Conservation (phyloP, 1,140 invertebrate genomes). For the Hesperophylax magnus region DNA sequence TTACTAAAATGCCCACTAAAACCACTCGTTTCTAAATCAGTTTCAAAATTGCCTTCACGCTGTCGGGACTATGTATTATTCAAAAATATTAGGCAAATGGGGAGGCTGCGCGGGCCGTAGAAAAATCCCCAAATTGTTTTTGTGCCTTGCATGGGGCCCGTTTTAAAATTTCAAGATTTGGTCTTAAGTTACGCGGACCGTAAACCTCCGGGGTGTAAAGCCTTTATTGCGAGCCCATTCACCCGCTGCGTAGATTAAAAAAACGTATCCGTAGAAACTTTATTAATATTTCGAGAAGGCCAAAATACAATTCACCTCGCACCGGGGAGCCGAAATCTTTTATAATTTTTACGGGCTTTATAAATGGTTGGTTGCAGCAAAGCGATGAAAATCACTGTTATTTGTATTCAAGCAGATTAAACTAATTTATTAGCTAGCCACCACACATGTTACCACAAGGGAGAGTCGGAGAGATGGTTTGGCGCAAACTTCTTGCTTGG, state of each 20-base stretch:
- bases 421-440: too few species aligned
- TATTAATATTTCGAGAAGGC: constrained; percentile 34
- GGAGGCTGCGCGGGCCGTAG: background rate
- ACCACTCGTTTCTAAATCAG: constrained; percentile 25
- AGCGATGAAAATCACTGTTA: too few species aligned
- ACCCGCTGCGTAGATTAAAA: constrained; percentile 17
- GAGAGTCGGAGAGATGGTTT: too few species aligned
- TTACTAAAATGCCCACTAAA: background rate
- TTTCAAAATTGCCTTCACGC: constrained; percentile 20
- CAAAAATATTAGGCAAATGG: background rate
- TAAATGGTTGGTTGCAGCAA: too few species aligned
- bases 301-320: background rate
- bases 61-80: constrained; percentile 7
- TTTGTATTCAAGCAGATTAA: too few species aligned
- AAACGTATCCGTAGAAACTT: constrained; percentile 31
- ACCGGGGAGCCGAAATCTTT: background rate
- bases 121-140: background rate
- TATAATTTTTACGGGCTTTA: background rate
- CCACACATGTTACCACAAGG: too few species aligned
- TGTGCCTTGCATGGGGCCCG: constrained; percentile 5
- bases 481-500: too few species aligned
- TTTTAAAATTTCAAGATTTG: constrained; percentile 32
- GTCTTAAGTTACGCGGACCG: constrained; percentile 2
- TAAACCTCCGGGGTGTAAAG: constrained; percentile 27
- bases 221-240: constrained; percentile 19